Conservation (phyloP, 2,113 vertebrate genomes). For the Dicerorhinus sumatrensis region DNA sequence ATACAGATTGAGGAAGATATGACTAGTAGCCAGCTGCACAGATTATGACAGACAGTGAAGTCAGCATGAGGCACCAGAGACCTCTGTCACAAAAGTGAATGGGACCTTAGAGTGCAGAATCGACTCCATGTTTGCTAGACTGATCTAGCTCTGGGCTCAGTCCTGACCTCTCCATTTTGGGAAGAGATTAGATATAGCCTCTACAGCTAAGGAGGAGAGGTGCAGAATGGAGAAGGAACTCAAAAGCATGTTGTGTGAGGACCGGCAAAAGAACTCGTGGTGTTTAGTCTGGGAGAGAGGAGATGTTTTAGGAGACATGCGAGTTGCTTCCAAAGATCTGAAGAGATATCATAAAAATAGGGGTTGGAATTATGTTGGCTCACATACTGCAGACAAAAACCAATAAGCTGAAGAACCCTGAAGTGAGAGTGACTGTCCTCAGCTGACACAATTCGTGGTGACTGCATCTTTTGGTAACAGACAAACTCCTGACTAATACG, state of each 20-base stretch:
- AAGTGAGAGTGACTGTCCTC: background rate
- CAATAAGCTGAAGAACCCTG: background rate
- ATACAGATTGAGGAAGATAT: background rate
- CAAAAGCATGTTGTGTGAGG: background rate
- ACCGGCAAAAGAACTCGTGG: background rate
- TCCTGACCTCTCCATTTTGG: background rate
- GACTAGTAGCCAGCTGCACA: background rate
- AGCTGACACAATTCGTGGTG: background rate
- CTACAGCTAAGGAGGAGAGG: too few relatives aligned
- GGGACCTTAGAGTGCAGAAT: background rate
- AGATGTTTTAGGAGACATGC: background rate
- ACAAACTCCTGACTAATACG: background rate
- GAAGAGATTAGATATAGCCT: background rate
- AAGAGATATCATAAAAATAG: slow-evolving; percentile 7
- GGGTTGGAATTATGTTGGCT: background rate
- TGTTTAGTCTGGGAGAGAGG: background rate
- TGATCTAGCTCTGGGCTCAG: background rate
- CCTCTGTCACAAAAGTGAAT: background rate
- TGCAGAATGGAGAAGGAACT: background rate
- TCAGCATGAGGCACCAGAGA: background rate
- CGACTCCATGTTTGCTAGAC: background rate
- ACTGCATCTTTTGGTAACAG: background rate
- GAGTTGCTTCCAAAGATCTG: background rate
- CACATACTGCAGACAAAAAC: background rate
- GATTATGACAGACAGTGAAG: background rate